These are phyloP conservation scores for Gerris lacustris DNA, from an alignment of 2,888 invertebrate genomes.

Conservation along the genomic window DNA sequence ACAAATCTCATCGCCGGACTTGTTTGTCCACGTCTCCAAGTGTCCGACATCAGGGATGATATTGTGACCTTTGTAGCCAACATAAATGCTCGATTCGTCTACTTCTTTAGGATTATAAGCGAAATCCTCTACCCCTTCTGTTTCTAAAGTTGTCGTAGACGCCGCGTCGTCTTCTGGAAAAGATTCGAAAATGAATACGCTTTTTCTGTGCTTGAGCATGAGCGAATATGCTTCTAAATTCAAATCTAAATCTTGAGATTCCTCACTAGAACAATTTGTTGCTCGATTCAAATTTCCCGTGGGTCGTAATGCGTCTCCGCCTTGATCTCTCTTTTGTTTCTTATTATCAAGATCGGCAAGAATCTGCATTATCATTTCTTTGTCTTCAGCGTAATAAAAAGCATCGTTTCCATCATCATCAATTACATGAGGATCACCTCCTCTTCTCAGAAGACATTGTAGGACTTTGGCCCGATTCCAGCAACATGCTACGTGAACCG, in stretches of 20 bases:
- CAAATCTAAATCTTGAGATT: not conserved
- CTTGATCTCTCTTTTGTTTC: not conserved
- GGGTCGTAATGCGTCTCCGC: not conserved
- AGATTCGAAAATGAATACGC: not conserved
- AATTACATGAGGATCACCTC: slow-evolving; percentile 55
- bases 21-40: not conserved
- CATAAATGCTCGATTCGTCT: too few species aligned
- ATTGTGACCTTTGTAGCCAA: too few species aligned
- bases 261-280: not conserved
- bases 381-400: slow-evolving; percentile 51
- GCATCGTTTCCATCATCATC: slow-evolving; percentile 60
- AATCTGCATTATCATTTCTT: not conserved
- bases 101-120: not conserved
- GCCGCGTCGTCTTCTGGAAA: not conserved
- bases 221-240: not conserved
- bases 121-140: not conserved
- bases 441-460: slow-evolving; percentile 58
- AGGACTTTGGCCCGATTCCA: slow-evolving; percentile 62
- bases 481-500: slow-evolving; percentile 73
- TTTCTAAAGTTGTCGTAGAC: not conserved
- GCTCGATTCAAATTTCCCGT: too few species aligned
- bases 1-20: not conserved
- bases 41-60: not conserved
- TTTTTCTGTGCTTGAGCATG: not conserved
- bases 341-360: not conserved